Evolutionary conservation across 2,113 vertebrate genomes (phyloP).

Genomic region (Bos indicus): DNA sequence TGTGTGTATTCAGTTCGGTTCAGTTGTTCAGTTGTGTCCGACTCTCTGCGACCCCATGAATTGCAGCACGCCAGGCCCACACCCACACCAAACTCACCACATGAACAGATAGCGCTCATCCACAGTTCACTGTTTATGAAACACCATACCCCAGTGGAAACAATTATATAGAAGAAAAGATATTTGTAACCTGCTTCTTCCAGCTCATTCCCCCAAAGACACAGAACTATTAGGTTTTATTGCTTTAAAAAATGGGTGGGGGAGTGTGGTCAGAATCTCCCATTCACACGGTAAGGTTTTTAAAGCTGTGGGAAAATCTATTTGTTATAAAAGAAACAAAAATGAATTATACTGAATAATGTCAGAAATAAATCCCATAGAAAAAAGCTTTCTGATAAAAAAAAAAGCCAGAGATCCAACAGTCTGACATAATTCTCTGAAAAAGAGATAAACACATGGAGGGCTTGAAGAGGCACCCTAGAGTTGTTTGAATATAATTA

Average conservation of each 20-base stretch:
- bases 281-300: not conserved
- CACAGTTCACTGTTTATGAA: not conserved
- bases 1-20: not conserved
- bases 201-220: not conserved
- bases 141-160: not conserved
- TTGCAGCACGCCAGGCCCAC: no score
- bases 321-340: not conserved
- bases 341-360: not conserved
- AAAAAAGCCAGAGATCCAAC: not conserved
- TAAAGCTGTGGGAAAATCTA: not conserved
- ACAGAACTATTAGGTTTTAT: not conserved
- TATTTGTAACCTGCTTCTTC: not conserved
- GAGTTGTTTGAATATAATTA: conserved; percentile 4
- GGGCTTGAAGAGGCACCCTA: not conserved
- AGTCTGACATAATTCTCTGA: not conserved
- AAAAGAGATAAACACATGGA: not conserved
- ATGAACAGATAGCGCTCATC: not conserved
- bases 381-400: not conserved
- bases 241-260: not conserved
- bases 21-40: no score
- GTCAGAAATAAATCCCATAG: not conserved
- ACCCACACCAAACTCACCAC: not conserved
- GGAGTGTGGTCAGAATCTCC: not conserved
- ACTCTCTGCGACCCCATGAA: no score
- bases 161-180: not conserved